Conservation (phyloP, 2,113 vertebrate genomes). For the Pseudolaguvia tuberculata region DNA sequence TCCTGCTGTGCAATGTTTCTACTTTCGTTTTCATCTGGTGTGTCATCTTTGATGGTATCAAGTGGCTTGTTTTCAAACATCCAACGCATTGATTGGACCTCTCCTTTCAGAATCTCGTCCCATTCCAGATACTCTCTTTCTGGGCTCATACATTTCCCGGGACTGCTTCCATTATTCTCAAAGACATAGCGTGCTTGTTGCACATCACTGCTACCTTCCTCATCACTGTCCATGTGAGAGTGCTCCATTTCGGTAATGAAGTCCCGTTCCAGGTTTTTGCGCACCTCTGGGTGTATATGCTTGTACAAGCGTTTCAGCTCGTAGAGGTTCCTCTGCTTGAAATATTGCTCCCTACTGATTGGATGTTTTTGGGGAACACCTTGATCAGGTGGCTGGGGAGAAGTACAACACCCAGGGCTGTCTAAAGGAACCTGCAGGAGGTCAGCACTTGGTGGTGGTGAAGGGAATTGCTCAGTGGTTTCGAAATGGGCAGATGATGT, state of each 20-base stretch:
- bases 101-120: slow-evolving; percentile 81
- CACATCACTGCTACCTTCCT: slow-evolving; percentile 64
- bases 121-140: slow-evolving; percentile 75
- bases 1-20: slow-evolving; percentile 74
- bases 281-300: slow-evolving; percentile 77
- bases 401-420: slow-evolving; percentile 57
- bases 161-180: slow-evolving; percentile 69
- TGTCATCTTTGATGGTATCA: slow-evolving; percentile 73
- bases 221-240: slow-evolving; percentile 56
- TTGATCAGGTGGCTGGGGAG: slow-evolving; percentile 60
- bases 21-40: slow-evolving; percentile 64
- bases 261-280: slow-evolving; percentile 76
- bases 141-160: slow-evolving; percentile 67
- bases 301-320: slow-evolving; percentile 82
- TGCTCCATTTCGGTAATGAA: slow-evolving; percentile 70
- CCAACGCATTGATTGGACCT: slow-evolving; percentile 79
- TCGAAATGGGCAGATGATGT: slow-evolving; percentile 53
- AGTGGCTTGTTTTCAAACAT: slow-evolving; percentile 83
- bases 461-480: slow-evolving; percentile 66
- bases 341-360: slow-evolving; percentile 69
- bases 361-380: slow-evolving; percentile 54
- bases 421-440: slow-evolving; percentile 61
- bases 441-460: slow-evolving; percentile 63
- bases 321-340: slow-evolving; percentile 76
- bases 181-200: slow-evolving; percentile 74